Percentiles rank a stretch among this genome's conserved stretches.
phyloP scores from a whole-genome alignment of 1,140 invertebrate genomes.

The Akabosia matsudoensis region DNA sequence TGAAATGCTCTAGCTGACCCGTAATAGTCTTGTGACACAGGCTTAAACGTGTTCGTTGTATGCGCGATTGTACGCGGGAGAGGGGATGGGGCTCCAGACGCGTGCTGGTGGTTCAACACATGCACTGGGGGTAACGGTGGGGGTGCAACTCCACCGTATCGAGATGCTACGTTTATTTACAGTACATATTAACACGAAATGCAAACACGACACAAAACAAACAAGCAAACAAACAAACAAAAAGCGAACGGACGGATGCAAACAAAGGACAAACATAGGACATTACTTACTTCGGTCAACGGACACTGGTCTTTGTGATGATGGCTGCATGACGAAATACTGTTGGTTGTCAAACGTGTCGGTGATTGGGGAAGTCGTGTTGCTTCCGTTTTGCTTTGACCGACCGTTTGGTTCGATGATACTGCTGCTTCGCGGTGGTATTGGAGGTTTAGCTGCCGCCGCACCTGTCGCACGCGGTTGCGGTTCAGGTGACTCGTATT shows the following conservation, averaged over 20 bases:
- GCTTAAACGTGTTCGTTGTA: not conserved
- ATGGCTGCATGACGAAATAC: not conserved
- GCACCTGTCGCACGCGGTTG: not conserved
- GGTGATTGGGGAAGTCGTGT: too few species aligned
- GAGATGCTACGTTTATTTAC: too few species aligned
- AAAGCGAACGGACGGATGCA: too few species aligned
- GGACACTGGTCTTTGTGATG: not conserved
- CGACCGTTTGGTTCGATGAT: not conserved
- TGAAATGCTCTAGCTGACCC: not conserved
- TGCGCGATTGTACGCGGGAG: not conserved
- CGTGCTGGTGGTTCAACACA: not conserved
- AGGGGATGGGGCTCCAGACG: not conserved
- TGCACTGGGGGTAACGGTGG: not conserved
- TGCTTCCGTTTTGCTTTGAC: not conserved
- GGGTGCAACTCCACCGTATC: not conserved
- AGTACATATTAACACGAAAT: too few species aligned
- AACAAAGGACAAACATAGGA: not conserved
- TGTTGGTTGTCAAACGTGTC: conserved; percentile 3
- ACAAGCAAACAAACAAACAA: not conserved
- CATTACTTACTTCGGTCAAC: conserved; percentile 3
- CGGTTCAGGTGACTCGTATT: not conserved
- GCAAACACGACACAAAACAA: conserved; percentile 11
- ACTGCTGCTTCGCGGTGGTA: conserved; percentile 45
- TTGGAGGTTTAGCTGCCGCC: conserved; percentile 40
- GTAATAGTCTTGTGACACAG: not conserved